Percentiles rank a stretch among this genome's conserved stretches.
Evolutionary conservation across 2,888 invertebrate genomes (phyloP).

Genomic region (Polymixis lichenea): DNA sequence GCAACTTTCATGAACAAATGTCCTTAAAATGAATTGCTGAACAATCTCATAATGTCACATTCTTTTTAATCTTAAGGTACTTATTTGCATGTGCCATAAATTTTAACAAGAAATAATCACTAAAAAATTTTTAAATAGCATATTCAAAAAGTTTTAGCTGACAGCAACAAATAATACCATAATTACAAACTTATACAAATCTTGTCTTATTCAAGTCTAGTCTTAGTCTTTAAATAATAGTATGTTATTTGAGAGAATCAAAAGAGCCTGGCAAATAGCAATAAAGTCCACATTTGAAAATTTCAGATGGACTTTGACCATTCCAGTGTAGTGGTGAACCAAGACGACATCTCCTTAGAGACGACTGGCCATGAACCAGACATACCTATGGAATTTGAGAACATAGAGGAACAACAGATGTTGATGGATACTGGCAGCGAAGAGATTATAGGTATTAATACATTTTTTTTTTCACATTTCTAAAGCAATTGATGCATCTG

Average conservation of each 20-base stretch:
- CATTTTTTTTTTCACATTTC: conserved; percentile 3
- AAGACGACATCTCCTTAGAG: conserved; percentile 80
- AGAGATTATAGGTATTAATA: conserved; percentile 87
- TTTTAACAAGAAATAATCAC: background rate
- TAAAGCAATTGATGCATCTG: too few relatives aligned
- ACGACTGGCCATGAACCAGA: conserved; percentile 73
- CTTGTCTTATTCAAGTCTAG: background rate
- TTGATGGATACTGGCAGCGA: conserved; percentile 85
- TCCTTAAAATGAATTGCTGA: background rate
- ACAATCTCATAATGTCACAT: background rate
- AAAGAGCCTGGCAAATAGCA: background rate
- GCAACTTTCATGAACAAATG: background rate
- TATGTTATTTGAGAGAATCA: background rate
- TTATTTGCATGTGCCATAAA: background rate
- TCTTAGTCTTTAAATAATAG: background rate
- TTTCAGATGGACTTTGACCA: conserved; percentile 86
- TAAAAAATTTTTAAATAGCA: background rate
- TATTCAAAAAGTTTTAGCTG: too few relatives aligned
- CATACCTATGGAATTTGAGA: conserved; percentile 85
- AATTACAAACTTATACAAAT: background rate
- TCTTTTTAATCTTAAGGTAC: background rate
- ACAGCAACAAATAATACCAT: too few relatives aligned
- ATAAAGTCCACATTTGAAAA: background rate
- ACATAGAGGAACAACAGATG: conserved; percentile 81
- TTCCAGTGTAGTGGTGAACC: conserved; percentile 77